phyloP scores from a whole-genome alignment of 2,888 invertebrate species.

The Sesia bembeciformis region DNA sequence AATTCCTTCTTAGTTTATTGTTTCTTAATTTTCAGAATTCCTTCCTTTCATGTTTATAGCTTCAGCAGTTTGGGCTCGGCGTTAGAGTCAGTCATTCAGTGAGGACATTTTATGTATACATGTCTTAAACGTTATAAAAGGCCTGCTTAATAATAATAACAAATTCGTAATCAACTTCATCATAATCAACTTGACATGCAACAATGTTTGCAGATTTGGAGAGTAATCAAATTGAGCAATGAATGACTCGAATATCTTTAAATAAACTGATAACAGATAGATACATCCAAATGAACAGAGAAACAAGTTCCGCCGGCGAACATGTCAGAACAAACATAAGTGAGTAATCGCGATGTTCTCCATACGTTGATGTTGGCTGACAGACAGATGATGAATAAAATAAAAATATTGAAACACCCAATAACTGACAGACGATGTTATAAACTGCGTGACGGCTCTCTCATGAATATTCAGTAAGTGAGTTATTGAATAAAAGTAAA shows the following conservation, averaged over 20 bases:
- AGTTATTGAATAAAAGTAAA: slow-evolving; percentile 66
- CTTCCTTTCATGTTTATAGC: too few species aligned
- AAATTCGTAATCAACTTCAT: too few species aligned
- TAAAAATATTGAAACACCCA: slow-evolving; percentile 42
- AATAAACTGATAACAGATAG: not conserved
- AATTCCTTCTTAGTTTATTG: too few species aligned
- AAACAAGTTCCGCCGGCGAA: slow-evolving; percentile 19
- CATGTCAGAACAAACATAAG: slow-evolving; percentile 28
- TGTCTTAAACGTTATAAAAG: too few species aligned
- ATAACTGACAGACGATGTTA: slow-evolving; percentile 42
- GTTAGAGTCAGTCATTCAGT: too few species aligned
- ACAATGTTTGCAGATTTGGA: too few species aligned
- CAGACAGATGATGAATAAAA: slow-evolving; percentile 24
- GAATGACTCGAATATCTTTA: not conserved
- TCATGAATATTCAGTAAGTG: slow-evolving; percentile 54
- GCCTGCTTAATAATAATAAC: too few species aligned
- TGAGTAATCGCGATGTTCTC: slow-evolving; percentile 40
- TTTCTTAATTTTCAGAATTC: too few species aligned
- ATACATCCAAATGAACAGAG: not conserved
- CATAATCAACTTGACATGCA: too few species aligned
- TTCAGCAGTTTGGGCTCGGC: too few species aligned
- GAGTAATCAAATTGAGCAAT: not conserved
- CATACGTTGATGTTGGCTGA: slow-evolving; percentile 22
- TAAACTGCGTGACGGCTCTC: slow-evolving; percentile 27
- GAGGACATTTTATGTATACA: too few species aligned